Base-by-base conservation (phyloP, 2,113 vertebrate species). In the Origma solitaria region DNA sequence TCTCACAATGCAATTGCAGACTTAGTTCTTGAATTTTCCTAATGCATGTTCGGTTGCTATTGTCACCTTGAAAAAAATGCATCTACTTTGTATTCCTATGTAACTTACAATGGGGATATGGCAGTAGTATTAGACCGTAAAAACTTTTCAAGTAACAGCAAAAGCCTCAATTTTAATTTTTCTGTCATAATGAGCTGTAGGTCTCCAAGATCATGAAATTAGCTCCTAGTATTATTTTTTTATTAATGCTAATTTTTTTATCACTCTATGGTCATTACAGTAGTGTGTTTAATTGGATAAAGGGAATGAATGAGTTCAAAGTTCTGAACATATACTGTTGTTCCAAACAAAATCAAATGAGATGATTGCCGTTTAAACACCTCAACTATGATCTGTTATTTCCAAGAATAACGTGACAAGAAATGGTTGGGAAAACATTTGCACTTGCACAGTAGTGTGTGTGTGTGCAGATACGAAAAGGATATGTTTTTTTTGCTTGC, bases 401-500 rank as follows among this genome's bases (percentile, higher is more conserved):
- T 95, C n/a, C 54, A 70, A 93, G 37, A 13, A 76, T 76, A 84
- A 91, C 1, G 15, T 91, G 83, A 92, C 42, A 92, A 94, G 90
- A 95, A 94, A 61, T 91, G 72, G 70, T 93, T 91, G 78, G 47
- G 71, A 86, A 96, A 95, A 82, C 75, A 77, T 94, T 93, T 94
- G 77, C 82, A 88, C 89, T 95, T 86, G 75, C 92, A 91, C 91
- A 81, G 27, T 83, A 76, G 47, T 37, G n/a, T 92, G 73, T 90
- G 50, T 86, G 61, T 85, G 84, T 58, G 85, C 91, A 92, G 68
- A 64, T 82, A 70, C 16, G 77, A 86, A 94, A 78, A 81, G 8
- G 71, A 78, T 79, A 56, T 1, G 6, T 58, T 93, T 81, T 80
- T 95, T 87, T 80, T 86, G 77, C 86, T 95, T 94, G 94, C 85